Percentiles rank a stretch among this genome's conserved stretches.
phyloP scores from a whole-genome alignment of 2,888 invertebrate genomes.

The Keiferia lycopersicella region DNA sequence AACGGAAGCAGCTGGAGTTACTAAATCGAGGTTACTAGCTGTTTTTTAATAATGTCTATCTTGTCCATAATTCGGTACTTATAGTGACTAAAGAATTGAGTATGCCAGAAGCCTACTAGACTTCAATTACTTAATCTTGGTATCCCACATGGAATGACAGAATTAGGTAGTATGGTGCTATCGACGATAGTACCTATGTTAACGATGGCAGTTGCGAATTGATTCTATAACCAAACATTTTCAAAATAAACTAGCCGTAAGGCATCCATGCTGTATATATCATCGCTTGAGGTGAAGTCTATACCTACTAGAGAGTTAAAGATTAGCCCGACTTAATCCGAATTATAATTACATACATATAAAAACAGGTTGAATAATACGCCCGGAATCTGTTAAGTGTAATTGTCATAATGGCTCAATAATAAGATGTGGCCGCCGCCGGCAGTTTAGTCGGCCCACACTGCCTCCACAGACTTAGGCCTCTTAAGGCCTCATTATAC shows the following conservation, averaged over 20 bases:
- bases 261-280: not conserved
- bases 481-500: constrained; percentile 46
- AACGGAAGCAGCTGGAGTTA: not conserved
- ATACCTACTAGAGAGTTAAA: no score
- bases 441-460: constrained; percentile 42
- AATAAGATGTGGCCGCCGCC: constrained; percentile 49
- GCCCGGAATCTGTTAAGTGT: constrained; percentile 48
- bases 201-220: not conserved
- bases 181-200: not conserved
- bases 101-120: no score
- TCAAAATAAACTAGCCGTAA: no score
- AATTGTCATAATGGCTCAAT: constrained; percentile 68
- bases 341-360: constrained; percentile 51
- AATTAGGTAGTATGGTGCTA: no score
- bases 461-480: constrained; percentile 53
- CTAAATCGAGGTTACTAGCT: no score
- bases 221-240: not conserved
- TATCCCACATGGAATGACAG: no score
- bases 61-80: no score
- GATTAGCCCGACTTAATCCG: constrained; percentile 40
- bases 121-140: no score
- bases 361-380: constrained; percentile 48
- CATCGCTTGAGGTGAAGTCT: constrained; percentile 3
- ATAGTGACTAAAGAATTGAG: no score
- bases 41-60: no score